Percentiles rank a stretch among this genome's conserved stretches.
phyloP scores from a whole-genome alignment of 2,113 vertebrate genomes.

The Panthera leo region DNA sequence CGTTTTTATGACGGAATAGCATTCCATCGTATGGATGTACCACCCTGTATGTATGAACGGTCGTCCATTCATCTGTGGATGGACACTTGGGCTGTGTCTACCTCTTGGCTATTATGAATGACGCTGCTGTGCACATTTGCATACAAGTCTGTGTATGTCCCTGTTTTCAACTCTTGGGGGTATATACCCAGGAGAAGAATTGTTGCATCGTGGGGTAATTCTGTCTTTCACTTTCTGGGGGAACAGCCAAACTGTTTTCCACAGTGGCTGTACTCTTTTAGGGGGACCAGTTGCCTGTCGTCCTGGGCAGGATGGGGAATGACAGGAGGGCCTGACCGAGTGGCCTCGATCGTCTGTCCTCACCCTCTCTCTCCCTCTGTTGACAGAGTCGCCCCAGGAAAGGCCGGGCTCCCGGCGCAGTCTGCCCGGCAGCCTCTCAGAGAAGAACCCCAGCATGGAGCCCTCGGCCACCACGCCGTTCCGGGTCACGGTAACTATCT shows the following conservation, averaged over 20 bases:
- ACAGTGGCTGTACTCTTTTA: neutral
- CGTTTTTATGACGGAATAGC: neutral
- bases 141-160: neutral
- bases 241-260: neutral
- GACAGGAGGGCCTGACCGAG: neutral
- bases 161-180: neutral
- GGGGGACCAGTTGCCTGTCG: neutral
- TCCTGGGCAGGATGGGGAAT: neutral
- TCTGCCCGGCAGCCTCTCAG: constrained; percentile 91
- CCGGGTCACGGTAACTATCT: constrained; percentile 93
- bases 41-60: neutral
- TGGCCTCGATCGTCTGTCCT: neutral
- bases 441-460: constrained; percentile 94
- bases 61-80: neutral
- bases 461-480: constrained; percentile 90
- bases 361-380: constrained; percentile 43
- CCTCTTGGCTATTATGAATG: neutral
- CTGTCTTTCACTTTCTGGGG: neutral
- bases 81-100: neutral
- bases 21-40: accelerated
- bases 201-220: neutral
- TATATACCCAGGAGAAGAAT: neutral
- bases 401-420: constrained; percentile 93
- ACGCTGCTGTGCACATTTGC: neutral
- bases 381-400: constrained; percentile 95